Conservation (phyloP, 2,888 invertebrate species). For the Agrotis clavis region DNA sequence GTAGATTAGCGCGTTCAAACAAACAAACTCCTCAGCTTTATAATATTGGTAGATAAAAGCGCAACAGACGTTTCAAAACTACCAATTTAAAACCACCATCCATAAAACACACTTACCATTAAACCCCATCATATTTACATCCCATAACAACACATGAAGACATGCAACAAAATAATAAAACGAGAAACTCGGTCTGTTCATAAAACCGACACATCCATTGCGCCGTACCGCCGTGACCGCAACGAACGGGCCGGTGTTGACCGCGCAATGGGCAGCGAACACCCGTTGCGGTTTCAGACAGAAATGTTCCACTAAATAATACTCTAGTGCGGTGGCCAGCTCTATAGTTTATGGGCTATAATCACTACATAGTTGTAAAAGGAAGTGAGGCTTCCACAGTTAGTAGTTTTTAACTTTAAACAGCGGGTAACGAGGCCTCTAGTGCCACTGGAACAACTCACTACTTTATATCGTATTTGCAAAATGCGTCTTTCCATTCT, state of each 20-base stretch:
- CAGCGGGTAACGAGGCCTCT: constrained; percentile 28
- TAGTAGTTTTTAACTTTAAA: constrained; percentile 58
- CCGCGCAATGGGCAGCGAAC: constrained; percentile 65
- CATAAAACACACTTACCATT: constrained; percentile 35
- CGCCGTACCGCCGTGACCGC: constrained; percentile 56
- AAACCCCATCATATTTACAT: constrained; percentile 38
- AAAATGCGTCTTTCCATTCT: constrained; percentile 11
- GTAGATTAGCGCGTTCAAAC: too few relatives aligned
- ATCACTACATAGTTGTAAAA: constrained; percentile 63
- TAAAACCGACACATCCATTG: constrained; percentile 62
- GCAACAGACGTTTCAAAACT: constrained; percentile 6
- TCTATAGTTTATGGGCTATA: constrained; percentile 62
- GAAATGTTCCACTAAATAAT: constrained; percentile 65
- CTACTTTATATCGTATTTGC: constrained; percentile 27
- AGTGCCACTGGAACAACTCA: constrained; percentile 27
- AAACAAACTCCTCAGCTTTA: too few relatives aligned
- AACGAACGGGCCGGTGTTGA: constrained; percentile 37
- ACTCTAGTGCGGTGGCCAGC: constrained; percentile 53
- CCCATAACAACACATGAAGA: constrained; percentile 50
- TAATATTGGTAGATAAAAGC: not conserved
- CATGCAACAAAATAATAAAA: constrained; percentile 55
- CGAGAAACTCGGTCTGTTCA: constrained; percentile 42
- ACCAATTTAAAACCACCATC: constrained; percentile 1
- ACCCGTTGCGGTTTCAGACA: constrained; percentile 63
- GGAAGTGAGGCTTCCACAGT: constrained; percentile 58